A percentile compares a stretch with the other conserved stretches of the same genome.
Conservation (phyloP, 2,113 vertebrate genomes). For the Myiozetetes cayanensis region DNA sequence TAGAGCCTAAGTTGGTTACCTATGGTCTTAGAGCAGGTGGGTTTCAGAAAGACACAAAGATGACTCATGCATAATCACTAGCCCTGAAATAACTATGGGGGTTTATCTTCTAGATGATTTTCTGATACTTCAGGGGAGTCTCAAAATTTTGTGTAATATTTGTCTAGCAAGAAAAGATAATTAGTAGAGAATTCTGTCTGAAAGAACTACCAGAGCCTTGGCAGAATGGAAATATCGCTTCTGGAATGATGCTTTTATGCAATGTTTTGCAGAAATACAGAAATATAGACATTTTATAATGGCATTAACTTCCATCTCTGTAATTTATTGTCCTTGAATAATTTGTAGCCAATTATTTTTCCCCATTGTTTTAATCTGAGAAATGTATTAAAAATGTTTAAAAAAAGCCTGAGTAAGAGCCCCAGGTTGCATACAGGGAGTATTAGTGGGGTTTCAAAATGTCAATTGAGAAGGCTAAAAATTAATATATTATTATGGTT, state of each 20-base stretch:
- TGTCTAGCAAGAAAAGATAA: neutral
- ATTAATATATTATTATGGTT: neutral
- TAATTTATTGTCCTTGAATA: slow-evolving; percentile 24
- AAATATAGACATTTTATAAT: neutral
- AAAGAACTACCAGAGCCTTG: neutral
- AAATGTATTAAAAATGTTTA: neutral
- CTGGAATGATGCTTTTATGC: neutral
- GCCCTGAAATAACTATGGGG: neutral
- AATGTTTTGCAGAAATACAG: neutral
- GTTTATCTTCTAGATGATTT: neutral
- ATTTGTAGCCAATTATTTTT: neutral
- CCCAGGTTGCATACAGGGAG: neutral
- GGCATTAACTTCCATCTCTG: neutral
- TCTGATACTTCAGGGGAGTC: neutral
- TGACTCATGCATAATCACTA: neutral
- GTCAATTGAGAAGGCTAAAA: neutral
- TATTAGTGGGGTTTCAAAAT: neutral
- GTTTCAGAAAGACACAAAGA: neutral
- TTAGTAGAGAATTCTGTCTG: neutral
- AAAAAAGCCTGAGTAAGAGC: neutral
- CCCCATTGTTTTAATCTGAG: neutral
- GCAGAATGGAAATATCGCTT: neutral
- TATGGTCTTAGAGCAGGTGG: neutral
- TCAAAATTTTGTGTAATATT: neutral
- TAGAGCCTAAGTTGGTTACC: neutral